Evolutionary conservation across 2,797 vertebrate species (phyloP).

Genomic region (Ispidina picta): DNA sequence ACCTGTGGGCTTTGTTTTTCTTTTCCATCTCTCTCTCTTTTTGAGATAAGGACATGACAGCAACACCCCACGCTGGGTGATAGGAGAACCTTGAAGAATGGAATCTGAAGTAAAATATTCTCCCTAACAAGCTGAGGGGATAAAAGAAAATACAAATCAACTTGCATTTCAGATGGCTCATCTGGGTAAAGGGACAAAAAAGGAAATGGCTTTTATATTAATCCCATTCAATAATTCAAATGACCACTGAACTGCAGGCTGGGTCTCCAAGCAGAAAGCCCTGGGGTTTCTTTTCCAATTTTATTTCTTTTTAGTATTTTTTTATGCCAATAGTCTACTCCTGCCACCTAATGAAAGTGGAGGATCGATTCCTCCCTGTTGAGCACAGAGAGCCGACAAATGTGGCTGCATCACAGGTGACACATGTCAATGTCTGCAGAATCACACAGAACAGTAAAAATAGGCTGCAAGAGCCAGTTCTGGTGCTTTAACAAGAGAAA

Average conservation of each 20-base stretch:
- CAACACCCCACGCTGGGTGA: conserved; percentile 45
- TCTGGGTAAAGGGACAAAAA: conserved; percentile 57
- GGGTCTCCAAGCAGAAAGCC: conserved; percentile 66
- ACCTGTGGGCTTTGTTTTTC: conserved; percentile 73
- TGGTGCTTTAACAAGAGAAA: conserved; percentile 67
- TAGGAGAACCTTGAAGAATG: conserved; percentile 68
- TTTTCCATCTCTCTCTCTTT: conserved; percentile 61
- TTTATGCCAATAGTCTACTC: conserved; percentile 65
- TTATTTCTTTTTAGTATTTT: conserved; percentile 45
- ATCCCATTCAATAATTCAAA: conserved; percentile 77
- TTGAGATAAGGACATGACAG: conserved; percentile 66
- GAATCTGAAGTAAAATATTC: conserved; percentile 68
- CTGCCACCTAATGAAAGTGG: conserved; percentile 66
- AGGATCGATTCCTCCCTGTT: conserved; percentile 68
- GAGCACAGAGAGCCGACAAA: conserved; percentile 62
- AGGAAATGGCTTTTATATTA: conserved; percentile 70
- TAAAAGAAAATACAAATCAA: conserved; percentile 69
- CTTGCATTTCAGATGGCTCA: conserved; percentile 71
- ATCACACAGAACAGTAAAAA: conserved; percentile 69
- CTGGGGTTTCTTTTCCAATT: conserved; percentile 54
- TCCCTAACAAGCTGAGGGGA: conserved; percentile 56
- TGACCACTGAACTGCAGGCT: conserved; percentile 59
- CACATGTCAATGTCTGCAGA: conserved; percentile 64
- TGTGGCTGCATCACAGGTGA: conserved; percentile 67
- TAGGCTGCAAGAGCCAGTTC: conserved; percentile 46